A percentile compares a stretch with the other conserved stretches of the same genome.
Evolutionary conservation across 2,888 invertebrate genomes (phyloP).

Genomic region (Agrochola macilenta): DNA sequence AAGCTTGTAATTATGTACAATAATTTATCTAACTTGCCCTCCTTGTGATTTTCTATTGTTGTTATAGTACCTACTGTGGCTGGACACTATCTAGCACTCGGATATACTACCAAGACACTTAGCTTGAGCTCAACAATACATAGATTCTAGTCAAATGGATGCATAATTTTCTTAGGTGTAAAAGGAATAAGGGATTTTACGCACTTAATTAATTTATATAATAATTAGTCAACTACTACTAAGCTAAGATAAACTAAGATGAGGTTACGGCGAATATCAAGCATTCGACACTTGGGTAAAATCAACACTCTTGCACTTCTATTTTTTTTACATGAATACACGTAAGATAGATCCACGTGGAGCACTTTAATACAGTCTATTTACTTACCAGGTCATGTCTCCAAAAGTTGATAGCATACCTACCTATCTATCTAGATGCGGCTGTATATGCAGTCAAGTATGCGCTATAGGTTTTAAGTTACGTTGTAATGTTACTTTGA

Average conservation of each 20-base stretch:
- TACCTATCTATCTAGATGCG: conserved; percentile 15
- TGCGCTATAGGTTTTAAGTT: conserved; percentile 56
- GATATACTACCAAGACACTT: not conserved
- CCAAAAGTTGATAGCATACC: conserved; percentile 14
- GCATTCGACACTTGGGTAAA: not conserved
- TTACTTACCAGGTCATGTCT: conserved; percentile 27
- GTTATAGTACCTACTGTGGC: not conserved
- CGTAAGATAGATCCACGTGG: not conserved
- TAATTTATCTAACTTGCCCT: conserved; percentile 21
- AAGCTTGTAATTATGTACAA: conserved; percentile 29
- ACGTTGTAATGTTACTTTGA: conserved; percentile 37
- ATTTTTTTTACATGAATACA: not conserved
- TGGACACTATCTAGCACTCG: not conserved
- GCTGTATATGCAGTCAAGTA: conserved; percentile 13
- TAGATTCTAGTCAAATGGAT: not conserved
- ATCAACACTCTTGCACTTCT: not conserved
- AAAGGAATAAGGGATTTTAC: not conserved
- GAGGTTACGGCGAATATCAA: conserved; percentile 9
- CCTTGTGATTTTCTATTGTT: conserved; percentile 47
- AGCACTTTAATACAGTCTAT: conserved; percentile 4
- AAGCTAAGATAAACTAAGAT: not conserved
- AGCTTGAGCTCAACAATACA: conserved; percentile 1
- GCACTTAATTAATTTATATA: too few species aligned
- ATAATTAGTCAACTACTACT: not conserved
- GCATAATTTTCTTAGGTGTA: not conserved